Evolutionary conservation across 2,797 vertebrate species (phyloP).

Genomic region (Typhlichthys subterraneus): DNA sequence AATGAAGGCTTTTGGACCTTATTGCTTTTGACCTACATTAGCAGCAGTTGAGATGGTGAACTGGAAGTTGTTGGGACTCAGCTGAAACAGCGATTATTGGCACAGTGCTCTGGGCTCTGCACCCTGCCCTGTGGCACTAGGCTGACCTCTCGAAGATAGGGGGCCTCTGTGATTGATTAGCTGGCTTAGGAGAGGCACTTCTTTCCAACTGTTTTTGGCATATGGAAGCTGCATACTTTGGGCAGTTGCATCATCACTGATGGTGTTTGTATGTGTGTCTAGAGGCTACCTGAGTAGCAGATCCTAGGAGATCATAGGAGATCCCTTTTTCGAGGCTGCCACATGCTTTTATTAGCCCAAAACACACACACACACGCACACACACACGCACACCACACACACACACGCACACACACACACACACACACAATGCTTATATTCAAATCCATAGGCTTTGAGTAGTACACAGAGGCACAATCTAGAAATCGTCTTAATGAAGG

Average conservation of each 20-base stretch:
- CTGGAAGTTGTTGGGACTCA: conserved; percentile 51
- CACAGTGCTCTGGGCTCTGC: conserved; percentile 57
- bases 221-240: conserved; percentile 72
- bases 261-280: conserved; percentile 26
- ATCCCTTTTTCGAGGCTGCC: background rate
- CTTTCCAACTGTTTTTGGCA: conserved; percentile 71
- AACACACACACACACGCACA: background rate
- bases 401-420: conserved; percentile 10
- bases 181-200: conserved; percentile 61
- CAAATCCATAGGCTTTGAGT: background rate
- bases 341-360: background rate
- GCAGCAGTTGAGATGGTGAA: conserved; percentile 25
- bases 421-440: background rate
- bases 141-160: conserved; percentile 60
- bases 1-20: background rate
- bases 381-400: conserved; percentile 20
- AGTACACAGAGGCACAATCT: background rate
- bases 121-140: conserved; percentile 56
- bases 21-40: conserved; percentile 28
- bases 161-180: conserved; percentile 77
- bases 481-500: background rate
- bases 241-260: conserved; percentile 64
- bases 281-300: conserved; percentile 10
- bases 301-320: conserved; percentile 1
- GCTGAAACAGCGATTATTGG: conserved; percentile 64